phyloP scores from a whole-genome alignment of 2,888 invertebrate genomes.

The Pheosia tremula region DNA sequence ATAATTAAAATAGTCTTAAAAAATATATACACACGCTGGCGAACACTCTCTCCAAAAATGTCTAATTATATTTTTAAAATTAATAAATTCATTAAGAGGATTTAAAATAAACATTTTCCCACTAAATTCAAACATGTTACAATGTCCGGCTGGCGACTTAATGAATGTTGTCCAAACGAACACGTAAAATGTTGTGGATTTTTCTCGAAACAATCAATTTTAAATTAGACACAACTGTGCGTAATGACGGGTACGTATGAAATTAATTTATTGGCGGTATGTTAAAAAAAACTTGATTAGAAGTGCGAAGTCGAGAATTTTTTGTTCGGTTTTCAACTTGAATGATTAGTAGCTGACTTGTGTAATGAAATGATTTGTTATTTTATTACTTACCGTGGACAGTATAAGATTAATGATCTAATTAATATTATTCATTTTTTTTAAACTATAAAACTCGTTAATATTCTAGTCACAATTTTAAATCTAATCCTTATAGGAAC shows the following conservation, averaged over 20 bases:
- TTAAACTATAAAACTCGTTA: background rate
- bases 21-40: too few species aligned
- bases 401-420: too few species aligned
- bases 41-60: too few species aligned
- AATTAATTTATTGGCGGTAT: slow-evolving; percentile 34
- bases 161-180: slow-evolving; percentile 24
- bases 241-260: slow-evolving; percentile 9
- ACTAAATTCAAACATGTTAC: slow-evolving; percentile 3
- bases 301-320: slow-evolving; percentile 23
- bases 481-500: slow-evolving; percentile 7
- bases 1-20: too few species aligned
- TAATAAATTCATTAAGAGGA: background rate
- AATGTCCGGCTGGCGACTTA: slow-evolving; percentile 13
- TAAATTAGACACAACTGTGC: slow-evolving; percentile 29
- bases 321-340: too few species aligned
- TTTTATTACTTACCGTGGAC: too few species aligned
- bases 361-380: slow-evolving; percentile 31
- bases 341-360: slow-evolving; percentile 35
- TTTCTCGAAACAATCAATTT: slow-evolving; percentile 28
- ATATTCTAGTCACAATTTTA: slow-evolving; percentile 17
- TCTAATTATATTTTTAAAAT: too few species aligned
- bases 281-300: slow-evolving; percentile 29
- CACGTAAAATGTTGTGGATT: slow-evolving; percentile 20
- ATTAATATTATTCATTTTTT: too few species aligned
- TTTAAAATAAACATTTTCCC: background rate